Base-by-base conservation (phyloP, 2,888 invertebrate genomes). In the Invenusta paracnida region DNA sequence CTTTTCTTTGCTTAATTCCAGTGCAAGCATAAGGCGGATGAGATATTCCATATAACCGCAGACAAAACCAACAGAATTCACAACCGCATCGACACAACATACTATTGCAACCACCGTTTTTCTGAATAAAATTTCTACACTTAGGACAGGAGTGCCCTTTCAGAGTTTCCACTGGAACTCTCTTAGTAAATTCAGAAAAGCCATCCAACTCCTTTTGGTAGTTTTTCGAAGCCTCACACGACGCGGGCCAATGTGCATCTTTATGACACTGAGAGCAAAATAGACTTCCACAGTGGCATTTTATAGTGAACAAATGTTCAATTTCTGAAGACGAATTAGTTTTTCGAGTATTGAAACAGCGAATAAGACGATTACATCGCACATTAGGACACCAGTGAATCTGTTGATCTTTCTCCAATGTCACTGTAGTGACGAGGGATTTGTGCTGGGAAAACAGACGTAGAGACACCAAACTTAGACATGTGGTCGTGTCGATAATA, bases 211-310 rank as follows among this genome's bases (percentile, higher is more conserved):
- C 11, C 5, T 73, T 23, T 73, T 2, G 2, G 23, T 73, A 73
- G 73, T 23, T 5, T 13, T 25, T 5, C 23, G 73, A 73, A n/a
- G 73, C 11, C 29, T 82, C 28, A 30, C 82, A 82, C 29, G 82
- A 28, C 23, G 31, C 2, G 2, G 82, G 82, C 82, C 82, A 82
- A 30, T 82, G 82, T n/a, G 82, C 28, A 1, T 11, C 25, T 30
- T 82, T 17, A 5, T 29, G 82, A 28, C 82, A 82, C 29, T 82
- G 30, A 27, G 82, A 82, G 28, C 82, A 82, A 29, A 82, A 82
- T 2, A 30, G 1, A 25, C 25, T 82, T 5, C 29, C 29, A 30
- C 82, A 82, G 29, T 5, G 17, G 29, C 82, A 82, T 29, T 30
- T 28, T 2, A 82, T 2, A 30, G 29, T 82, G n/a, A n/a, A n/a